phyloP scores from a whole-genome alignment of 2,113 vertebrate species.

The Pholis gunnellus region DNA sequence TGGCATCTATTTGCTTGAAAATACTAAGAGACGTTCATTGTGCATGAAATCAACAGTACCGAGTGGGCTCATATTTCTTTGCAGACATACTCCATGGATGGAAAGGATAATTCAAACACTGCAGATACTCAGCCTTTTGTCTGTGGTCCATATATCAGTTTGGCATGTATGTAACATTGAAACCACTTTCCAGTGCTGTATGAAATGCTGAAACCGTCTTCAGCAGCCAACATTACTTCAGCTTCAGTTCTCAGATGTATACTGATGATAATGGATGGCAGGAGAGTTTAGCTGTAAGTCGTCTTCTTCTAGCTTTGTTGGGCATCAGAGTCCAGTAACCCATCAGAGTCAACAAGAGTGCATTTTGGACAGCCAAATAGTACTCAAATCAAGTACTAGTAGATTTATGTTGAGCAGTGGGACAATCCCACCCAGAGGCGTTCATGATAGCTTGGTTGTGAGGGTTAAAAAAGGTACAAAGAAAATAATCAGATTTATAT shows the following conservation, averaged over 20 bases:
- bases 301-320: constrained; percentile 10
- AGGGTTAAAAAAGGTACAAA: neutral
- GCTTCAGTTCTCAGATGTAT: constrained; percentile 3
- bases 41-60: neutral
- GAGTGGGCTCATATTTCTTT: neutral
- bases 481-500: neutral
- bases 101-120: neutral
- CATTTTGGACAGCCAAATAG: too few species aligned
- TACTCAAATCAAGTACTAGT: neutral
- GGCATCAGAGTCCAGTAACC: neutral
- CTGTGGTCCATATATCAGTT: constrained; percentile 7
- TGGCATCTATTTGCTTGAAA: constrained; percentile 3
- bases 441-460: neutral
- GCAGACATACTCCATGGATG: neutral
- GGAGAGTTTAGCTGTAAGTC: constrained; percentile 1
- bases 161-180: constrained; percentile 7
- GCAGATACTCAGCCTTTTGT: constrained; percentile 11
- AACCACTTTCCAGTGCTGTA: neutral
- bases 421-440: constrained; percentile 10
- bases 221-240: constrained; percentile 24
- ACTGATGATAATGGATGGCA: constrained; percentile 21
- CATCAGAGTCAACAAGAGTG: too few species aligned
- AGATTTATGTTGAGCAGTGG: constrained; percentile 30
- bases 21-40: constrained; percentile 17
- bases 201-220: constrained; percentile 1